Conservation (phyloP, 1,140 invertebrate genomes). For the Metaphire vulgaris region DNA sequence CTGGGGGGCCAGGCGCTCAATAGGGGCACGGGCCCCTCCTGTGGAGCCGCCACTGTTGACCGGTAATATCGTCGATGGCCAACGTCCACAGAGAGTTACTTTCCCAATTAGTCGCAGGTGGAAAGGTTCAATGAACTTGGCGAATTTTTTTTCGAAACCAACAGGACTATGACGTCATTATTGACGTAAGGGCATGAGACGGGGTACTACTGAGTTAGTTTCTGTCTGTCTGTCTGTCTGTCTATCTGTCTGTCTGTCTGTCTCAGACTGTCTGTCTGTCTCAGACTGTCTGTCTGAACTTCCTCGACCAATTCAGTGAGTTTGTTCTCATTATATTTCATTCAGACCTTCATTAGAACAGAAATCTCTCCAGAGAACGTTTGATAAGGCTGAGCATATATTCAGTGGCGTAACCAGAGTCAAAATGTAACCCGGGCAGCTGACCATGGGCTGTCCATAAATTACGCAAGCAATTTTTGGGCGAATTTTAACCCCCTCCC, state of each 20-base stretch:
- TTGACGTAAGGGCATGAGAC: neutral
- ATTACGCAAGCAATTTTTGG: too few relatives aligned
- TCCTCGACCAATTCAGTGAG: neutral
- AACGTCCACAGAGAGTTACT: neutral
- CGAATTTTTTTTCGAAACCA: neutral
- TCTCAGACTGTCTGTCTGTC: neutral
- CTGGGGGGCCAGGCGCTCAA: too few relatives aligned
- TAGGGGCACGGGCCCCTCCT: too few relatives aligned
- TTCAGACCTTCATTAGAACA: too few relatives aligned
- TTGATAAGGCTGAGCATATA: too few relatives aligned
- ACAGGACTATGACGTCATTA: neutral
- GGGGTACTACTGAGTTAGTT: neutral
- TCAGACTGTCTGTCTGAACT: neutral
- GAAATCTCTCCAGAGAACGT: too few relatives aligned
- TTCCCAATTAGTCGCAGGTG: neutral
- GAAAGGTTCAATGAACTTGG: neutral
- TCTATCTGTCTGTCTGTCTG: neutral
- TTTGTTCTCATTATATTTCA: neutral
- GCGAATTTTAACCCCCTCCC: too few relatives aligned
- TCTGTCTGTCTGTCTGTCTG: neutral
- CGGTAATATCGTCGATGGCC: neutral
- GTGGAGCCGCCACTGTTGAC: neutral
- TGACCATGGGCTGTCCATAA: neutral
- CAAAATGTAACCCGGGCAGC: neutral
- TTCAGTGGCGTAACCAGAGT: neutral